Conservation (phyloP, 2,797 vertebrate genomes). For the Hydrolagus colliei region DNA sequence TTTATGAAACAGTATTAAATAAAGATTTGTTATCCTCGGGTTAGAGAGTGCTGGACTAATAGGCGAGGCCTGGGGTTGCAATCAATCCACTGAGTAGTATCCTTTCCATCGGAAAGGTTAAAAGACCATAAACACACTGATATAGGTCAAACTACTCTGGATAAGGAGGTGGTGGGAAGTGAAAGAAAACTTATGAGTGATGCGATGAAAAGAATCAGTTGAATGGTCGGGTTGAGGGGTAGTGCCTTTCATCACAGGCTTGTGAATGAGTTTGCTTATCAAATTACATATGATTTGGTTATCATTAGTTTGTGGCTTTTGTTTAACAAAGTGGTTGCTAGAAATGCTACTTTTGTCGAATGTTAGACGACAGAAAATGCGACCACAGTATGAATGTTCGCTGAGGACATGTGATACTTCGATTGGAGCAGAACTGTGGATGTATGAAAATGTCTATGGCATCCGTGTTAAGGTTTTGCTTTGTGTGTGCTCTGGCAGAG, state of each 20-base stretch:
- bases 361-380: background rate
- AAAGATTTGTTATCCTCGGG: background rate
- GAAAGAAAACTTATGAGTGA: too few relatives aligned
- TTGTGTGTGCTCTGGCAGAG: conserved; percentile 36
- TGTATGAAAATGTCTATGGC: background rate
- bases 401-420: background rate
- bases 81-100: too few relatives aligned
- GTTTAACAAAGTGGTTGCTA: background rate
- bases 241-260: background rate
- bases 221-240: background rate
- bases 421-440: background rate
- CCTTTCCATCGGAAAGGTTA: too few relatives aligned
- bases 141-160: too few relatives aligned
- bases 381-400: background rate
- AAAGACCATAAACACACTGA: too few relatives aligned
- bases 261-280: background rate
- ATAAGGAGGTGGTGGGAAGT: too few relatives aligned
- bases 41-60: too few relatives aligned
- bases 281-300: background rate
- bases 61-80: too few relatives aligned
- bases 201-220: too few relatives aligned
- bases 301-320: background rate
- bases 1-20: too few relatives aligned
- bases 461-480: background rate
- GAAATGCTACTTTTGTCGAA: background rate